These are phyloP conservation scores for Corapipo altera DNA, from an alignment of 2,113 vertebrate genomes.

Conservation along the genomic window DNA sequence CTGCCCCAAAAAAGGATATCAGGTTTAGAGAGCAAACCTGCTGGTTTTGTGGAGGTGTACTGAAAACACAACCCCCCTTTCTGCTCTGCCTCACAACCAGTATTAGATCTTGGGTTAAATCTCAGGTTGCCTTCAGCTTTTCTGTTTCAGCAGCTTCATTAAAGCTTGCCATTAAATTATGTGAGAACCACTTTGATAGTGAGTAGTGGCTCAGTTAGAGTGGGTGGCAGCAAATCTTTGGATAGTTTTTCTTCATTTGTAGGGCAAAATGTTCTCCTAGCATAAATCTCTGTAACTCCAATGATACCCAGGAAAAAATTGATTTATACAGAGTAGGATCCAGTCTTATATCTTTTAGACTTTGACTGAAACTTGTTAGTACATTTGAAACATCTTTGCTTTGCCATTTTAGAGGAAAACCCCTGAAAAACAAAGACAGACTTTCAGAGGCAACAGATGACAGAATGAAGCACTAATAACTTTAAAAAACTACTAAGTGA, in stretches of 20 bases:
- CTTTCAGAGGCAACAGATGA: not conserved
- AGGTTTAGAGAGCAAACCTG: not conserved
- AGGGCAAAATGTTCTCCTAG: not conserved
- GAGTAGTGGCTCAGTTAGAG: not conserved
- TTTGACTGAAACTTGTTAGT: not conserved
- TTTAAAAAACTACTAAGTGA: not conserved
- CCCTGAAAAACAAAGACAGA: not conserved
- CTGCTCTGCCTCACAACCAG: not conserved
- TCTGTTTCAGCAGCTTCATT: not conserved
- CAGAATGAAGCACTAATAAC: not conserved
- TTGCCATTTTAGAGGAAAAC: not conserved
- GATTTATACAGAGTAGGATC: not conserved
- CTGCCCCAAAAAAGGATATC: not conserved
- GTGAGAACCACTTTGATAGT: not conserved
- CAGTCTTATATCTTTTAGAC: not conserved
- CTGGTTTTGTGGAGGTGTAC: not conserved
- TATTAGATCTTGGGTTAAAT: not conserved
- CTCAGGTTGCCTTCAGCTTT: not conserved
- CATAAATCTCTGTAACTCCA: not conserved
- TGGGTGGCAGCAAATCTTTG: not conserved
- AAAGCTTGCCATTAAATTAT: not conserved
- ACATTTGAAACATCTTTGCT: not conserved
- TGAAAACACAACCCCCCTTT: not conserved
- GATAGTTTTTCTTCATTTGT: not conserved
- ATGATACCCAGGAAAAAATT: not conserved